Conservation (phyloP, 2,113 vertebrate species). For the Corythornis madagascariensis region DNA sequence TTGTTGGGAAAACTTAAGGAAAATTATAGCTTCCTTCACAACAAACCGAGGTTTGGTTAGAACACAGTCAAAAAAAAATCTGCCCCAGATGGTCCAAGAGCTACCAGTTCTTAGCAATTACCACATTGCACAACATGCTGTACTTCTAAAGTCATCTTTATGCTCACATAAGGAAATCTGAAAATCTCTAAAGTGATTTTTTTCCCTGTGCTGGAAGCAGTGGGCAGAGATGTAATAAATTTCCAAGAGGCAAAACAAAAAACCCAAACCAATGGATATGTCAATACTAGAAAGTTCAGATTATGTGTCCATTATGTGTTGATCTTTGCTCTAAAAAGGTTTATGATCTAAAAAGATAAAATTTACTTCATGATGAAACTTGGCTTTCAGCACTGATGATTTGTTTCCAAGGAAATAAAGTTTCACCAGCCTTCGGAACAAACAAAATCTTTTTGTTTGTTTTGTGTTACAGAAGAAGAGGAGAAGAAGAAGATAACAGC, state of each 20-base stretch:
- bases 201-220: neutral
- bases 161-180: neutral
- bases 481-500: conserved; percentile 32
- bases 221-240: neutral
- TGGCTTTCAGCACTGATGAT: conserved; percentile 8
- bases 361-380: neutral
- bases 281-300: conserved; percentile 17
- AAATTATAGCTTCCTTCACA: neutral
- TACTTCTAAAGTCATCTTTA: neutral
- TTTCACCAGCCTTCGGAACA: conserved; percentile 7
- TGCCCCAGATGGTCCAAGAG: neutral
- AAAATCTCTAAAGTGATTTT: neutral
- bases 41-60: neutral
- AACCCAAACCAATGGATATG: neutral
- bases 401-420: neutral
- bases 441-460: neutral
- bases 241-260: neutral
- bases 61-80: neutral
- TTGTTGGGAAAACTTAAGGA: neutral
- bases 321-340: conserved; percentile 30
- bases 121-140: neutral
- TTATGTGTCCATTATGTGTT: neutral
- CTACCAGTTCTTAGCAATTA: conserved; percentile 1
- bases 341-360: conserved; percentile 54
- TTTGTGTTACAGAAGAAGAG: neutral